Base-by-base conservation (phyloP, 2,888 invertebrate genomes). In the Metellina segmentata region DNA sequence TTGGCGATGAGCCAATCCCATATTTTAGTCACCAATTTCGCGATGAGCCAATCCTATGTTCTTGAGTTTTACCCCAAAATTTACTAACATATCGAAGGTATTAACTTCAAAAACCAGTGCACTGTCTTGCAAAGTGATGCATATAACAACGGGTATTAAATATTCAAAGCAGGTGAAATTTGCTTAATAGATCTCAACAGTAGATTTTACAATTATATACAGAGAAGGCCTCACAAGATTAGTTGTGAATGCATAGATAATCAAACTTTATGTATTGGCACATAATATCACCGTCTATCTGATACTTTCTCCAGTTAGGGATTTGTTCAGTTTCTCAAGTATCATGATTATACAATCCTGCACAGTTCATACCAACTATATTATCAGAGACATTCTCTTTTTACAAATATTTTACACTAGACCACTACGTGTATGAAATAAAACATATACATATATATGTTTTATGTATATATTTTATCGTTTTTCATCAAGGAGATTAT, bases 161-260 rank as follows among this genome's bases (percentile, higher is more conserved):
- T 34, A 34, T 34, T 34, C 20, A 20, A 51, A 77, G n/a, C 48
- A 77, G 11, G 49, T 77, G 51, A 77, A 77, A 77, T 49, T 51
- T 77, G 16, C 13, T 49, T 51, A 77, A 13, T 49, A 77, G 51
- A 48, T 48, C 51, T 51, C 8, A 77, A 49, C 19, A 20, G 48
- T 48, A 34, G 74, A 48, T 72, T 85, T 85, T 85, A 85, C 83
- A 75, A 85, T 11, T 85, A 81, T 87, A 34, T 87, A 88, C 89
- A 89, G 89, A 89, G 89, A 89, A 89, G 78, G 89, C 89, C 89
- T 89, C 83, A 89, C 89, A 74, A 81, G 69, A 81, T 89, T 53
- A 83, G 71, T 77, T 83, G 82, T 89, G 83, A 83, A 89, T 83
- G 89, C 89, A 89, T 89, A 89, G 78, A 83, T 83, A 85, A 83